Evolutionary conservation across 2,113 vertebrate species (phyloP).

Genomic region (Triplophysa tibetana): DNA sequence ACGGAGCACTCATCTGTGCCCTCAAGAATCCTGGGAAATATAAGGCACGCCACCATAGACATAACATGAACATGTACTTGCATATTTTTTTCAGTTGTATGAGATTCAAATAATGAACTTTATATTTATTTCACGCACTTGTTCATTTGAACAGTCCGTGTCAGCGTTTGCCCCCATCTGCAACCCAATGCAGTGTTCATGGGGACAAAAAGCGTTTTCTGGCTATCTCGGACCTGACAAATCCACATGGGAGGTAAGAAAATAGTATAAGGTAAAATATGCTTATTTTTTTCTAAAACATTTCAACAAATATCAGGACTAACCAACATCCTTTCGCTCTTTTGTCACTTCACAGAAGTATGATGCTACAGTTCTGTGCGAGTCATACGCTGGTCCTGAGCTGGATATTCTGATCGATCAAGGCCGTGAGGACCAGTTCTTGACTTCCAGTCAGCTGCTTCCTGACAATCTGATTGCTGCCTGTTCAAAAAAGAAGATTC

Average conservation of each 20-base stretch:
- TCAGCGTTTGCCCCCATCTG: slow-evolving; percentile 96
- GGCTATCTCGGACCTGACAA: slow-evolving; percentile 89
- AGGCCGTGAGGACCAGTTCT: slow-evolving; percentile 93
- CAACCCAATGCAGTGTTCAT: slow-evolving; percentile 91
- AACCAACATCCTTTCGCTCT: background rate
- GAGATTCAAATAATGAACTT: background rate
- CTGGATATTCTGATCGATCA: slow-evolving; percentile 95
- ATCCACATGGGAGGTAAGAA: slow-evolving; percentile 87
- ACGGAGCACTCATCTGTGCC: slow-evolving; percentile 84
- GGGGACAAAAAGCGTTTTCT: slow-evolving; percentile 92
- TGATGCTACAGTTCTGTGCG: slow-evolving; percentile 85
- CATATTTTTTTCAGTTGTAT: background rate
- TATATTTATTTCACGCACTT: background rate
- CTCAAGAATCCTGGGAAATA: slow-evolving; percentile 91
- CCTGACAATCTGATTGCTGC: slow-evolving; percentile 93
- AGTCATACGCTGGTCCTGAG: slow-evolving; percentile 79
- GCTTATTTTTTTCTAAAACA: background rate
- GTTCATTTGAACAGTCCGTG: slow-evolving; percentile 75
- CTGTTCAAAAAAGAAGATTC: slow-evolving; percentile 88
- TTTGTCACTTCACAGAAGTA: slow-evolving; percentile 74
- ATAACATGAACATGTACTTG: background rate
- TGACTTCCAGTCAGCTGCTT: slow-evolving; percentile 86
- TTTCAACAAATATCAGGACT: background rate
- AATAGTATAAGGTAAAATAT: background rate
- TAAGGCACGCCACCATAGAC: slow-evolving; percentile 69